A percentile compares a stretch with the other conserved stretches of the same genome.
Conservation (phyloP, 53 echinoderm and acorn worm species). For the Hippasteria phrygiana region DNA sequence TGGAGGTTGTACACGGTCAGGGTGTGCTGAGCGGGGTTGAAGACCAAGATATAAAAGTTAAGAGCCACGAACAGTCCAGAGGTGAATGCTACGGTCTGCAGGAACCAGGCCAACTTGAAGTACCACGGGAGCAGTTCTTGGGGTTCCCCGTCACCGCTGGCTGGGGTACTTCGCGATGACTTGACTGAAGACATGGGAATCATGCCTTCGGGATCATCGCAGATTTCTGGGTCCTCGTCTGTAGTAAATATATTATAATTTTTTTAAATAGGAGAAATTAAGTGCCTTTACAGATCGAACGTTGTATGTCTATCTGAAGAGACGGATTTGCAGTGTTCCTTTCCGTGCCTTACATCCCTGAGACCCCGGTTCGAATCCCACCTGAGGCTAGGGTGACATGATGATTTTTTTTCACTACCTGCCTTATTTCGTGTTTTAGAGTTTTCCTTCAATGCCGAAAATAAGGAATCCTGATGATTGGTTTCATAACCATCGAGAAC, state of each 20-base stretch:
- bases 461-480: too few species aligned
- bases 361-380: too few species aligned
- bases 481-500: too few species aligned
- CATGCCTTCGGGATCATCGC: background rate
- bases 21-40: conserved; percentile 47
- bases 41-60: conserved; percentile 79
- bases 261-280: too few species aligned
- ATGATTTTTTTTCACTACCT: too few species aligned
- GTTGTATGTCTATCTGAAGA: too few species aligned
- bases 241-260: background rate
- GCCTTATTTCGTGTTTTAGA: too few species aligned
- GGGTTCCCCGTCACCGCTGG: background rate
- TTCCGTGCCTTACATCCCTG: too few species aligned
- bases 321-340: too few species aligned
- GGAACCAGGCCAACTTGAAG: conserved; percentile 78
- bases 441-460: too few species aligned
- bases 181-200: conserved; percentile 18
- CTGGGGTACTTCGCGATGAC: background rate
- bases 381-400: too few species aligned
- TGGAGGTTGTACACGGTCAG: conserved; percentile 70
- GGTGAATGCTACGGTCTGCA: conserved; percentile 70
- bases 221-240: background rate
- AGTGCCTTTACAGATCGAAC: too few species aligned
- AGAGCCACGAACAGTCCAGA: conserved; percentile 73
- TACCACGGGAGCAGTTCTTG: conserved; percentile 59